A percentile compares a stretch with the other conserved stretches of the same genome.
These are phyloP conservation scores for Drosophila ezoana DNA, from an alignment of 2,888 invertebrate species.

Conservation along the genomic window DNA sequence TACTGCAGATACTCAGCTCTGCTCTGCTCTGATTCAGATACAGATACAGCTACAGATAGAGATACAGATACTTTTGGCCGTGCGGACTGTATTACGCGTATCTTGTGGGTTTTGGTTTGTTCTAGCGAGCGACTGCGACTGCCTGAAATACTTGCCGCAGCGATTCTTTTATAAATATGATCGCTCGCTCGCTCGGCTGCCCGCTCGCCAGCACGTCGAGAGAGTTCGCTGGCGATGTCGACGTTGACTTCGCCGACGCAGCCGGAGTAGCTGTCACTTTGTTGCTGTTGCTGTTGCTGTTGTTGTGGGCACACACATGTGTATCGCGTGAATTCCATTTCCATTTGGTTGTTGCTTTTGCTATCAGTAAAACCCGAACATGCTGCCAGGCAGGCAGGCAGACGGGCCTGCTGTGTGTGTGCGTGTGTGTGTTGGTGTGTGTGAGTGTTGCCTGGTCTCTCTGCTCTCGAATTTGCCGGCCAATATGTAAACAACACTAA, in stretches of 20 bases:
- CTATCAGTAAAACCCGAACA: conserved; percentile 73
- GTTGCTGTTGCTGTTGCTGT: conserved; percentile 16
- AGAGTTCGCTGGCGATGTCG: conserved; percentile 45
- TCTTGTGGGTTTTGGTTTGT: conserved; percentile 58
- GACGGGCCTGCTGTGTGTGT: neutral
- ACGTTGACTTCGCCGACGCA: neutral
- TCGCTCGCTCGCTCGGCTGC: conserved; percentile 39
- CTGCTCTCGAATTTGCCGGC: conserved; percentile 61
- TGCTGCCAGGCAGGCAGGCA: conserved; percentile 41
- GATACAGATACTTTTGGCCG: conserved; percentile 18
- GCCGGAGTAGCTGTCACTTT: conserved; percentile 22
- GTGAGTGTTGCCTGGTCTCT: conserved; percentile 32
- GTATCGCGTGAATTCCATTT: conserved; percentile 77
- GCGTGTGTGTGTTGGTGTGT: neutral
- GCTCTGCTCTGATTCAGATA: neutral
- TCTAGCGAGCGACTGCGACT: conserved; percentile 81
- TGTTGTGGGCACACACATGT: conserved; percentile 61
- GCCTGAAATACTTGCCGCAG: conserved; percentile 72
- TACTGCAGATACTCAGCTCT: conserved; percentile 8
- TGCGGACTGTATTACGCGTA: conserved; percentile 5
- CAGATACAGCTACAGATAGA: conserved; percentile 23
- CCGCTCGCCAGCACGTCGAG: conserved; percentile 40
- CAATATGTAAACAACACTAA: conserved; percentile 77
- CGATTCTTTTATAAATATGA: conserved; percentile 84
- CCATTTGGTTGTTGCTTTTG: conserved; percentile 49